Base-by-base conservation (phyloP, 2,888 invertebrate genomes). In the Polyommatus icarus region DNA sequence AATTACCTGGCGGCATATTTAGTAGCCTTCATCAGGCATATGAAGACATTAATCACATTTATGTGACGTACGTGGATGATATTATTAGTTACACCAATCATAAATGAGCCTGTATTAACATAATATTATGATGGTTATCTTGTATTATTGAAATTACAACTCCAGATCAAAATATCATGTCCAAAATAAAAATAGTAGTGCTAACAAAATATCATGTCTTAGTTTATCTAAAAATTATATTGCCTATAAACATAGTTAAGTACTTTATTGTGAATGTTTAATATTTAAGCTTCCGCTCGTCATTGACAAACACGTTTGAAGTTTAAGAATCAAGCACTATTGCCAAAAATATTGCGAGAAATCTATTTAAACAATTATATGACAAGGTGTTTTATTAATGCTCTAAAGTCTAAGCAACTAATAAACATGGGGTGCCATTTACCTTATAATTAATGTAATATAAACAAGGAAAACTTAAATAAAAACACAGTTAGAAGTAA, bases 21-120 rank as follows among this genome's bases (percentile, higher is more conserved):
- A 67, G 67, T 67, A 32, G 29, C 67, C 67, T 67, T 32, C 67
- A 67, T 67, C 29, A 67, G 15, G 29, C 29, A 67, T 29, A 67
- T 67, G 67, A 67, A 67, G 67, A 12, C 67, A 18, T 67, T 67
- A 67, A 67, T 67, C 67, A 67, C 12, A 67, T 67, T 67, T 67
- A 67, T 67, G 67, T 32, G 61, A 67, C 61, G 67, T 32, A 67
- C 61, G 10, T 20, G 61, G 61, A 61, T 15, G 67, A 67, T 32
- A 67, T 67, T 67, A 67, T 61, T 61, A 61, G 61, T 10, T 12
- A 24, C 67, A 67, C 67, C 6, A 67, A 29, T 32, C 67, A 67
- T 67, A 20, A 32, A 67, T 10, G 61, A 61, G 3, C 67, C 24
- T 12, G n/a, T 5, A 61, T 46, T 46, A 46, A 46, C 46, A 46